Evolutionary conservation across 2,113 vertebrate genomes (phyloP), one percentile per base, ranked within the genome.

Genomic region (Tachycineta bicolor): DNA sequence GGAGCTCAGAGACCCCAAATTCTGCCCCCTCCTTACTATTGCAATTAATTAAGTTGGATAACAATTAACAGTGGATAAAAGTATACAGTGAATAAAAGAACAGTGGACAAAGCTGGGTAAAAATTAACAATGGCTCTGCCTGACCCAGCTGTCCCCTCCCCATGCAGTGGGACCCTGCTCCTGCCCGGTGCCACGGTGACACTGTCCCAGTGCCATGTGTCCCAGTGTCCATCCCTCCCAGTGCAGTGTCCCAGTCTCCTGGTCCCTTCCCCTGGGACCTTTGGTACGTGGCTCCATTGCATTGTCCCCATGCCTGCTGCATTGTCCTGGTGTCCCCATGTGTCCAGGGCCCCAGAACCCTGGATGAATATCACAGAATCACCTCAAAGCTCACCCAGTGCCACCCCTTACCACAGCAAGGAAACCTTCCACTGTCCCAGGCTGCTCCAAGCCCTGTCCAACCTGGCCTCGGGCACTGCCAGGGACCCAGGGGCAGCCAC

Each of bases 161-260:
- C 2, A 1, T 21, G 47, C 28, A 19, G 4, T 12, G 18, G 60
- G 62, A 33, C 46, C 4, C 3, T 71, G 68, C 18, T 44, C 26
- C 37, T 43, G 59, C 34, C 69, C 25, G 5, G 26, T 26, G 43
- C 3, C 46, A n/a, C 0, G 0, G 41, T 19, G 56, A 4, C 63
- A 49, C 6, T 18, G 53, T 64, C 47, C 55, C 49, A 25, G 41
- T 44, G 60, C 78, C 22, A 1, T 9, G 2, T 46, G 37, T 9
- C 71, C 65, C 67, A 33, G 2, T 12, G 1, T 34, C 26, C 34
- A 43, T 14, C 41, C 14, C 12, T 43, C 41, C 43, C 44, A 8
- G 44, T 46, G 17, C 44, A 46, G 9, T 18, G 29, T 62, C 34
- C 62, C 39, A 34, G 28, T 20, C 15, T 16, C 24, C 71, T 22